Conservation (phyloP, 2,797 vertebrate species). For the Coendou prehensilis region DNA sequence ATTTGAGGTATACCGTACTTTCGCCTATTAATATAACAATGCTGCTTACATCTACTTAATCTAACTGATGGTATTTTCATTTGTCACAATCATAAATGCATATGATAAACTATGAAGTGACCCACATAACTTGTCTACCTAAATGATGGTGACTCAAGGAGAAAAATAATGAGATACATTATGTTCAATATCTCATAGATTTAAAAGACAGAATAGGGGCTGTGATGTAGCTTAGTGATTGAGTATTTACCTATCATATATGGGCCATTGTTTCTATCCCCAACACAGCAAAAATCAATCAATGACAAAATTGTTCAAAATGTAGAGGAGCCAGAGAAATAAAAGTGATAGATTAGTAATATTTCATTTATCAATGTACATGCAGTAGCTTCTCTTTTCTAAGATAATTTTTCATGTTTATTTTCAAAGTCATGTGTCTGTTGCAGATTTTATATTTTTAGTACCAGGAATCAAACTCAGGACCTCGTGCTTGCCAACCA, state of each 20-base stretch:
- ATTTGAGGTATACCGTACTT: neutral
- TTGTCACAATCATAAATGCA: neutral
- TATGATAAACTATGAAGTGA: neutral
- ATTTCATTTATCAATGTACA: neutral
- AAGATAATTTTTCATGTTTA: neutral
- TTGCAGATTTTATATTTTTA: no score
- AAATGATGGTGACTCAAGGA: neutral
- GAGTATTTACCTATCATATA: neutral
- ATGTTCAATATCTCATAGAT: neutral
- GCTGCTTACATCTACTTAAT: neutral
- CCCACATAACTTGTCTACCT: neutral
- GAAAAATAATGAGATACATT: neutral
- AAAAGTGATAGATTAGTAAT: neutral
- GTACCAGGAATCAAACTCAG: no score
- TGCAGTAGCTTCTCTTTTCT: neutral
- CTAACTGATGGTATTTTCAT: neutral
- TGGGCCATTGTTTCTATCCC: neutral
- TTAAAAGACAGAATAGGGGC: neutral
- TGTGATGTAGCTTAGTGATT: neutral
- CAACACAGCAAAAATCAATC: neutral
- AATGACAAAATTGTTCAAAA: neutral
- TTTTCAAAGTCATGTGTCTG: neutral
- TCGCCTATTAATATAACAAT: neutral
- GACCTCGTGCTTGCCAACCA: no score
- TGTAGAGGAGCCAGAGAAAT: neutral